Evolutionary conservation across 2,888 invertebrate genomes (phyloP).

Genomic region (Phyllotreta cruciferae): DNA sequence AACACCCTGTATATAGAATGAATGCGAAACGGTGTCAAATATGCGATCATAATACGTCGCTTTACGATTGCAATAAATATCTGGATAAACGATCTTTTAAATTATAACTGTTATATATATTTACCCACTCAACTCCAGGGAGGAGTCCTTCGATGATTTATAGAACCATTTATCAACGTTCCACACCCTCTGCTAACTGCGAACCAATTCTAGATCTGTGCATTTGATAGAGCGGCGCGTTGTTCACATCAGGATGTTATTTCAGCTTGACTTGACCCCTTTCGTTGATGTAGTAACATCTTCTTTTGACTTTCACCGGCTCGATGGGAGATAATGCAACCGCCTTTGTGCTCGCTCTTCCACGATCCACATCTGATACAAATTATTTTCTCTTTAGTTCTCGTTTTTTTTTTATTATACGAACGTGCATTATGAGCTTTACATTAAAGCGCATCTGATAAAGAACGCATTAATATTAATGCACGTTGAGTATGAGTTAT

Average conservation of each 20-base stretch:
- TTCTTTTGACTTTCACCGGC: conserved; percentile 61
- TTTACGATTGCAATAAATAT: conserved; percentile 62
- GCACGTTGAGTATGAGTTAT: no score
- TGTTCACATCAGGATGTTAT: conserved; percentile 58
- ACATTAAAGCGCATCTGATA: not conserved
- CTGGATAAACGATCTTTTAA: conserved; percentile 63
- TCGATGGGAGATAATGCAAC: conserved; percentile 53
- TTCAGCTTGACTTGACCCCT: conserved; percentile 61
- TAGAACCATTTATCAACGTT: conserved; percentile 62
- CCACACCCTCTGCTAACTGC: conserved; percentile 63
- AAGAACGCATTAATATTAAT: no score
- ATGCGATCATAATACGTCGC: conserved; percentile 52
- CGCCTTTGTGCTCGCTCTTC: conserved; percentile 38
- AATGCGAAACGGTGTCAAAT: conserved; percentile 34
- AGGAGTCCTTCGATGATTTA: conserved; percentile 61
- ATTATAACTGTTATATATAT: conserved; percentile 63
- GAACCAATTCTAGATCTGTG: conserved; percentile 68
- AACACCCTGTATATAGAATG: conserved; percentile 27
- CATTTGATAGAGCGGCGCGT: conserved; percentile 43
- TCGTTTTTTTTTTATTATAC: conserved; percentile 12
- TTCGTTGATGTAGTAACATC: conserved; percentile 61
- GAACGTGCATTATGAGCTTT: not conserved
- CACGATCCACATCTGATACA: conserved; percentile 36
- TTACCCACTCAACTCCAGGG: conserved; percentile 62
- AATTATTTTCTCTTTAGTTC: conserved; percentile 37